These are phyloP conservation scores for Argyresthia albistria DNA, from an alignment of 2,888 invertebrate genomes.

Conservation along the genomic window DNA sequence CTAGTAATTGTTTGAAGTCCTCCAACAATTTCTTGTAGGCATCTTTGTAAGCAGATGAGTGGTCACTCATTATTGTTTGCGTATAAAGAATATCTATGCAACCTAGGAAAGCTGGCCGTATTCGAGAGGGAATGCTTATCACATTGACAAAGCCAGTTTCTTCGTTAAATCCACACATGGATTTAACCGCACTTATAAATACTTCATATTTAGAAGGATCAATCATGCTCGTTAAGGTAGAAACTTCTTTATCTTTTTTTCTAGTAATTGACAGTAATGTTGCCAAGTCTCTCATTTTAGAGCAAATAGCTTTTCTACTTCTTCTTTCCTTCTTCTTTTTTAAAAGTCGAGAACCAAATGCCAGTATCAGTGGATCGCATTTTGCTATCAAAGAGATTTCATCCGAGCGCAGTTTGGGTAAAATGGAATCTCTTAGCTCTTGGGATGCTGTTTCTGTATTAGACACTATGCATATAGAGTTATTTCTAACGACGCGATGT, in stretches of 20 bases:
- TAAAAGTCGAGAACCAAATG: slow-evolving; percentile 4
- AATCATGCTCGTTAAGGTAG: slow-evolving; percentile 7
- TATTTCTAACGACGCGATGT: neutral
- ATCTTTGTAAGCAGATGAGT: slow-evolving; percentile 6
- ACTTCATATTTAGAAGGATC: slow-evolving; percentile 9
- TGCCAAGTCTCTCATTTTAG: slow-evolving; percentile 12
- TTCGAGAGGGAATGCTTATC: slow-evolving; percentile 9
- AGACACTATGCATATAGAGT: neutral
- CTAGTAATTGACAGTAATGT: slow-evolving; percentile 7
- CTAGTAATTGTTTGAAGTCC: slow-evolving; percentile 9
- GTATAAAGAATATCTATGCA: slow-evolving; percentile 10
- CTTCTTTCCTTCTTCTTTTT: slow-evolving; percentile 2
- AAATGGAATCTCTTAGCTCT: slow-evolving; percentile 7
- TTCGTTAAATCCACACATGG: slow-evolving; percentile 12
- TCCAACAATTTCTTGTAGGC: slow-evolving; percentile 8
- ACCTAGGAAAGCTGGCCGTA: slow-evolving; percentile 7
- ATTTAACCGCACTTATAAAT: slow-evolving; percentile 10
- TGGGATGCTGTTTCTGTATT: neutral
- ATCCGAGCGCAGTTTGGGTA: slow-evolving; percentile 8
- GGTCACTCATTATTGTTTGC: slow-evolving; percentile 1
- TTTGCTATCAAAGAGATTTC: slow-evolving; percentile 8
- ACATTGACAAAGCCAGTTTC: slow-evolving; percentile 9
- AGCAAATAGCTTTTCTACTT: slow-evolving; percentile 8
- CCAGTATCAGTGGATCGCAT: slow-evolving; percentile 8
- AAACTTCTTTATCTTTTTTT: slow-evolving; percentile 5